These are phyloP conservation scores for Zaprionus nigranus DNA, from an alignment of 1,140 invertebrate genomes.

Conservation along the genomic window DNA sequence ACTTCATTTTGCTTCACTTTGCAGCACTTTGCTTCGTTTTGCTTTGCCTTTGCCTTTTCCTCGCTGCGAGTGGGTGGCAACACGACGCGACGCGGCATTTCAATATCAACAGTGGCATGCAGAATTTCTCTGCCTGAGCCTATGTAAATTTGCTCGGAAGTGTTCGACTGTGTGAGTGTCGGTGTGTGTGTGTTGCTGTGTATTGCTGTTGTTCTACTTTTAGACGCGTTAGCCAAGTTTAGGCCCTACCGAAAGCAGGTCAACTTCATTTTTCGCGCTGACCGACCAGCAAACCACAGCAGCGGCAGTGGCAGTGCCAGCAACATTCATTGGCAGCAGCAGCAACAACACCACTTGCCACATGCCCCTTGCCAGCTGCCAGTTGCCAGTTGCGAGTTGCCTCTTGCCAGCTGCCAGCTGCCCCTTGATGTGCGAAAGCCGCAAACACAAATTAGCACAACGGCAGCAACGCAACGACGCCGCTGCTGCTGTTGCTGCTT, in stretches of 20 bases:
- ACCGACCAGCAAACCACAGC: slow-evolving; percentile 52
- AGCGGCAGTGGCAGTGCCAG: slow-evolving; percentile 46
- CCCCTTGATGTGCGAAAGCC: slow-evolving; percentile 71
- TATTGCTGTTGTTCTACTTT: slow-evolving; percentile 51
- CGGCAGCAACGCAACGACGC: slow-evolving; percentile 30
- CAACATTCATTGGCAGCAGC: slow-evolving; percentile 28
- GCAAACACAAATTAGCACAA: slow-evolving; percentile 79
- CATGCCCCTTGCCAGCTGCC: slow-evolving; percentile 47
- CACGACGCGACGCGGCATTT: slow-evolving; percentile 55
- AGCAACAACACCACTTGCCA: slow-evolving; percentile 32
- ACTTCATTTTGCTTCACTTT: slow-evolving; percentile 13
- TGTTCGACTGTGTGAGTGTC: slow-evolving; percentile 41
- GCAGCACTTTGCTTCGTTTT: background rate
- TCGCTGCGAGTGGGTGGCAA: slow-evolving; percentile 44
- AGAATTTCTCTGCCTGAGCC: slow-evolving; percentile 71
- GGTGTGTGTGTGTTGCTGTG: slow-evolving; percentile 26
- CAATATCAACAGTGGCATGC: slow-evolving; percentile 80
- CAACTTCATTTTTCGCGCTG: slow-evolving; percentile 79
- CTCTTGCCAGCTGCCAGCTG: slow-evolving; percentile 20
- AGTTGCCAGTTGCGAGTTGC: slow-evolving; percentile 20
- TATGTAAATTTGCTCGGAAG: slow-evolving; percentile 75
- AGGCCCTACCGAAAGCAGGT: slow-evolving; percentile 61
- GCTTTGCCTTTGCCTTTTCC: background rate
- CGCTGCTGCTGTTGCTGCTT: background rate
- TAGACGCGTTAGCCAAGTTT: slow-evolving; percentile 32